A percentile compares a stretch with the other conserved stretches of the same genome.
Evolutionary conservation across 2,888 invertebrate species (phyloP).

Genomic region (Cheiracanthium punctorium): DNA sequence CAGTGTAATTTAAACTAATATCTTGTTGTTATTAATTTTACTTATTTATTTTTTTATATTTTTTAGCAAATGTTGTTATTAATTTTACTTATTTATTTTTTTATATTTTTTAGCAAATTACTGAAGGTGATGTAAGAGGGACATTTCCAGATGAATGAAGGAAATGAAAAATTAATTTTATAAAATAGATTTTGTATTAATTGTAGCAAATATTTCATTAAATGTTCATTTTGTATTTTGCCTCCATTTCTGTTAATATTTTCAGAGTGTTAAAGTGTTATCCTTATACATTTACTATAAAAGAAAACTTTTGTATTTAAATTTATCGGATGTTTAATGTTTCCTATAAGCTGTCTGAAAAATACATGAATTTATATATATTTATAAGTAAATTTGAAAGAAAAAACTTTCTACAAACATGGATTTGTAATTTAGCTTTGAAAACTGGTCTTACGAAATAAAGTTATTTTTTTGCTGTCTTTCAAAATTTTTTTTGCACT

Average conservation of each 20-base stretch:
- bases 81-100: neutral
- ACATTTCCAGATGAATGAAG: slow-evolving; percentile 84
- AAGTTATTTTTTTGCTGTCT: too few relatives aligned
- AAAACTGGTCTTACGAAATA: too few relatives aligned
- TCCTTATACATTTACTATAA: neutral
- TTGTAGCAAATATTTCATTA: slow-evolving; percentile 58
- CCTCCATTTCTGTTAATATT: neutral
- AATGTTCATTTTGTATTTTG: slow-evolving; percentile 22
- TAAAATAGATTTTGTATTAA: slow-evolving; percentile 40
- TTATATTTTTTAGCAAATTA: slow-evolving; percentile 81
- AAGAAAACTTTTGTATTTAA: neutral
- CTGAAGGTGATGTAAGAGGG: slow-evolving; percentile 91
- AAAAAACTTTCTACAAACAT: too few relatives aligned
- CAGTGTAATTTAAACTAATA: too few relatives aligned
- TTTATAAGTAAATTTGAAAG: too few relatives aligned
- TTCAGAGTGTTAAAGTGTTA: neutral
- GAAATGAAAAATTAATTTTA: slow-evolving; percentile 27
- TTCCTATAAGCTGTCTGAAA: too few relatives aligned
- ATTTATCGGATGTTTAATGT: neutral
- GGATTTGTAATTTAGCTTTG: too few relatives aligned
- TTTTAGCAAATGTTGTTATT: too few relatives aligned
- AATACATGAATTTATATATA: too few relatives aligned
- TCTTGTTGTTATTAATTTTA: too few relatives aligned
- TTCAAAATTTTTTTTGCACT: too few relatives aligned
- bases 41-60: too few relatives aligned